A percentile compares a stretch with the other conserved stretches of the same genome.
Evolutionary conservation across 1,140 invertebrate species (phyloP).

Genomic region (Zelostemma sp.): DNA sequence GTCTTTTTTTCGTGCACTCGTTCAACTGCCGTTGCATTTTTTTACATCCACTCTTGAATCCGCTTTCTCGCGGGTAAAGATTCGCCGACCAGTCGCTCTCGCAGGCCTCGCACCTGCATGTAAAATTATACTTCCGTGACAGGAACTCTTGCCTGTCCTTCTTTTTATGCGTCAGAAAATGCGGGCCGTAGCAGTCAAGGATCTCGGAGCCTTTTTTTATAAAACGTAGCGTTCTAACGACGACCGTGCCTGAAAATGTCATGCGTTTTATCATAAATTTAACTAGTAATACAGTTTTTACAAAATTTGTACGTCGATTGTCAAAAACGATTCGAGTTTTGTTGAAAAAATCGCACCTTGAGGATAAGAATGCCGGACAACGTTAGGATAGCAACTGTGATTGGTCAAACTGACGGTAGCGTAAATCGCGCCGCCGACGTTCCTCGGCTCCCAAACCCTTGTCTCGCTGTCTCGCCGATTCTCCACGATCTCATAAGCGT

Average conservation of each 20-base stretch:
- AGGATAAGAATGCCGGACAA: constrained; percentile 71
- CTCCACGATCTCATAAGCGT: constrained; percentile 77
- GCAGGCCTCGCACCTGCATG: constrained; percentile 73
- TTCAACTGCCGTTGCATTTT: constrained; percentile 47
- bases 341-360: constrained; percentile 46
- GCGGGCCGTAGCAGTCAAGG: constrained; percentile 75
- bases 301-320: too few species aligned
- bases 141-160: constrained; percentile 66
- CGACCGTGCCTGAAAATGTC: constrained; percentile 63
- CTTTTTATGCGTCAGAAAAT: constrained; percentile 67
- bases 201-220: constrained; percentile 72
- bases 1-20: constrained; percentile 56
- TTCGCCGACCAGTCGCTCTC: constrained; percentile 63
- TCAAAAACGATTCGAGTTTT: background rate
- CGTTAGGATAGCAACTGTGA: constrained; percentile 74
- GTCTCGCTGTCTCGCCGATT: constrained; percentile 59
- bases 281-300: too few species aligned
- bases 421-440: constrained; percentile 75
- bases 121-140: constrained; percentile 73
- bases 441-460: constrained; percentile 60
- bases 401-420: constrained; percentile 75
- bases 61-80: background rate
- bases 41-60: constrained; percentile 23
- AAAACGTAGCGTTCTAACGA: constrained; percentile 69
- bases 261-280: too few species aligned